These are phyloP conservation scores for Stenodema calcarata DNA, from an alignment of 2,888 invertebrate species.

Conservation along the genomic window DNA sequence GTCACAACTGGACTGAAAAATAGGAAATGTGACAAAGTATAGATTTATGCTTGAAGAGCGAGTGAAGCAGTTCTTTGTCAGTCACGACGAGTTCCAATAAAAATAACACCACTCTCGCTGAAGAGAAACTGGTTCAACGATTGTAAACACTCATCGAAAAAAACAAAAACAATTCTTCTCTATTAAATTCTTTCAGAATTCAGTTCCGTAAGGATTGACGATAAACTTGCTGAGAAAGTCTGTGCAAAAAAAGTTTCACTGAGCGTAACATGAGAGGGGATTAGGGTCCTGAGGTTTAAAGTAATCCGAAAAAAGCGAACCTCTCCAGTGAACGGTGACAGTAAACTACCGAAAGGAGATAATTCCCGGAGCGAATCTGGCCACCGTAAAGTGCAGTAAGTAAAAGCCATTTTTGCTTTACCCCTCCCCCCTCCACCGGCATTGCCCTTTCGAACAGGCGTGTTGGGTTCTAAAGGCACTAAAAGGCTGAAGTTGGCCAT, in stretches of 20 bases:
- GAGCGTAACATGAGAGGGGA: not conserved
- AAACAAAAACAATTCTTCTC: too few species aligned
- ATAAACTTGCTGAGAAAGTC: too few species aligned
- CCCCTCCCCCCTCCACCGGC: not conserved
- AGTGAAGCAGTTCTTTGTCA: too few species aligned
- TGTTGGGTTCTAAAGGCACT: conserved; percentile 16
- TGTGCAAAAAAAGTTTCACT: not conserved
- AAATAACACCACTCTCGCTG: too few species aligned
- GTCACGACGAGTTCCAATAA: too few species aligned
- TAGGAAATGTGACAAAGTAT: too few species aligned
- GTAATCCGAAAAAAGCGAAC: not conserved
- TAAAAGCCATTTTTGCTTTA: conserved; percentile 33
- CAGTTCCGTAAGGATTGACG: too few species aligned
- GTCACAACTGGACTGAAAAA: too few species aligned
- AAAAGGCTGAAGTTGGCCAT: conserved; percentile 27
- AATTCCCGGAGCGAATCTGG: conserved; percentile 15
- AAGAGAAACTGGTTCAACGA: too few species aligned
- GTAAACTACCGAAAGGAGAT: conserved; percentile 23
- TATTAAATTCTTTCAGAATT: too few species aligned
- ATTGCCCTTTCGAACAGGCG: not conserved
- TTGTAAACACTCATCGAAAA: too few species aligned
- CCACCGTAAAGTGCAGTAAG: conserved; percentile 25
- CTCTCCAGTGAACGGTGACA: not conserved
- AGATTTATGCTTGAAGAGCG: too few species aligned
- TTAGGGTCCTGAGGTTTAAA: not conserved